Base-by-base conservation (phyloP, 2,888 invertebrate genomes). In the Himalopsyche kuldschensis region DNA sequence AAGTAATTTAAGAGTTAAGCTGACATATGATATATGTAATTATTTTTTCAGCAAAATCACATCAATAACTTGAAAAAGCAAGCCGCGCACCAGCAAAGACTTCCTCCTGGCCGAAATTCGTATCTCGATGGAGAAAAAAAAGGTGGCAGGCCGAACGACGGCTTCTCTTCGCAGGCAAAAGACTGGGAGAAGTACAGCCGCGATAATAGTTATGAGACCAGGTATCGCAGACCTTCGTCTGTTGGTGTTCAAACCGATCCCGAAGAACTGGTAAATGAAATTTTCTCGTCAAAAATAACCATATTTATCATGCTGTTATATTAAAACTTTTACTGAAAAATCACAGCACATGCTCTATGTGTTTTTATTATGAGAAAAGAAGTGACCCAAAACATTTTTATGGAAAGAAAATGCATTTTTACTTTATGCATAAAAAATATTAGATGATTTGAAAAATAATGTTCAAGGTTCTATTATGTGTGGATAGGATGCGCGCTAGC, bases 181-280 rank as follows among this genome's bases (percentile, higher is more conserved):
- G 89, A 89, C 86, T 89, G 88, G 79, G 91, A 91, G 75, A 88
- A 89, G 24, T 88, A 88, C 6, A 30, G 76, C 55, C 41, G 80
- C 15, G 81, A 75, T 80, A 83, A 75, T 78, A 83, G 24, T 15
- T 46, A 79, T 31, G 30, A 31, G 11, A 20, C 15, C 20, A 75
- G 30, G 48, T 63, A 48, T 17, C 80, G 86, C 48, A 77, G 86
- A 0, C 90, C 91, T 1, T 87, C 91, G 0, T 91, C 91, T 0
- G 91, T 92, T 0, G 91, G 90, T 1, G 92, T 92, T 1, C 92
- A 92, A 85, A 92, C 92, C 0, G 92, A 92, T 55, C 89, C 90
- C 27, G 87, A 88, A 0, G 90, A 90, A 1, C 47, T 90, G 10
- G 82, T 84, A 55, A 80, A 75, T 75, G 30, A 5, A 27, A 75